phyloP scores from a whole-genome alignment of 2,888 invertebrate species.

The Eilema depressum region DNA sequence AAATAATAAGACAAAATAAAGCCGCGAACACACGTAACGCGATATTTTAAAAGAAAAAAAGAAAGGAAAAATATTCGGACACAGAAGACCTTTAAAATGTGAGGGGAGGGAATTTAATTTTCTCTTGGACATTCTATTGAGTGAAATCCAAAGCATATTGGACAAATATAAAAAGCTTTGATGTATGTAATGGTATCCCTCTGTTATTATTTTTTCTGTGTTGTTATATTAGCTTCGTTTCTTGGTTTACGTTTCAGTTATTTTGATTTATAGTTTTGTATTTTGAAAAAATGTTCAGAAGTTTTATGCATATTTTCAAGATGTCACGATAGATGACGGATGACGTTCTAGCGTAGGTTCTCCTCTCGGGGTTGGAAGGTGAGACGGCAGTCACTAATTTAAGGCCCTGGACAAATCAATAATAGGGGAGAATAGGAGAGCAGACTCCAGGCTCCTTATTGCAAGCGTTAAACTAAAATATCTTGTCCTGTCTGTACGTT shows the following conservation, averaged over 20 bases:
- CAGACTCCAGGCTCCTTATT: too few species aligned
- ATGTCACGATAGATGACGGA: too few species aligned
- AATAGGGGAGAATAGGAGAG: too few species aligned
- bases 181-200: constrained; percentile 79
- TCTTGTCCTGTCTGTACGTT: too few species aligned
- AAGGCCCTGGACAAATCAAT: too few species aligned
- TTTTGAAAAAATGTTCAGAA: neutral
- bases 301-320: neutral
- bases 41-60: constrained; percentile 78
- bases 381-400: too few species aligned
- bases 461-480: too few species aligned
- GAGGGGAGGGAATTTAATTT: constrained; percentile 82
- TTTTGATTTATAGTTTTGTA: constrained; percentile 24
- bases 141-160: constrained; percentile 84
- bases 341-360: too few species aligned
- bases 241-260: constrained; percentile 24
- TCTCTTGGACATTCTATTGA: constrained; percentile 75
- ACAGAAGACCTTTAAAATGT: constrained; percentile 81
- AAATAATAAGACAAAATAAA: constrained; percentile 76
- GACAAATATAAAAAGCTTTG: constrained; percentile 78
- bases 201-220: constrained; percentile 55
- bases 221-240: constrained; percentile 67
- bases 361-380: too few species aligned
- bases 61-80: constrained; percentile 56
- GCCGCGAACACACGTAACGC: constrained; percentile 68